Evolutionary conservation across 2,113 vertebrate genomes (phyloP), one percentile per base, ranked within the genome.

Genomic region (Neolamprologus longior): DNA sequence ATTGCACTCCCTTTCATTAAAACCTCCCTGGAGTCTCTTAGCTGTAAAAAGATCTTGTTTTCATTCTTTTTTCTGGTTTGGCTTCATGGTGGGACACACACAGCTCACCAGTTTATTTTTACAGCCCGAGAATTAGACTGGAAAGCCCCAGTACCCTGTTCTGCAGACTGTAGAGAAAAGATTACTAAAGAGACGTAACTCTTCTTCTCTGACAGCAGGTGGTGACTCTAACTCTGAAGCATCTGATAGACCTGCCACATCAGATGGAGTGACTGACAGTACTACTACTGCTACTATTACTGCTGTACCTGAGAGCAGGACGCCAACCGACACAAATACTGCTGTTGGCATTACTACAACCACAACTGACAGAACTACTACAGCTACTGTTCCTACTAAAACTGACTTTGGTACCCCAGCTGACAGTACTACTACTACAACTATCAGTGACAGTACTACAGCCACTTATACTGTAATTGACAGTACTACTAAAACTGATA

Each of bases 181-280:
- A 80, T 81, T 87, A 93, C 89, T 92, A 90, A 92, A 92, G 73
- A 81, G 85, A 66, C 83, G 1, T 85, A 89, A 92, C 90, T 94
- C 85, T 95, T 93, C 90, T 94, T 95, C 92, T 93, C 94, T 94
- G 90, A 93, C 94, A 95, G 95, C 58, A 86, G 92, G 85, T 84
- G 93, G 61, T 91, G 92, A 90, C 86, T 89, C 90, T 90, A 50
- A 91, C 86, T 82, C 91, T 86, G 45, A 88, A 91, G 80, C 89
- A 83, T 83, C 93, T 93, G 90, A 90, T 82, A 81, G 71, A 94
- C 82, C 91, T 82, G 55, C 91, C 83, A 83, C 92, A 93, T 87
- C 93, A 90, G 85, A 90, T 90, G 93, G 90, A 91, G 85, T 86
- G 31, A 91, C 85, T 89, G 73, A 89, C 66, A 73, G 28, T 80